Evolutionary conservation across 2,888 invertebrate species (phyloP).

Genomic region (Epiperipatus broadwayi): DNA sequence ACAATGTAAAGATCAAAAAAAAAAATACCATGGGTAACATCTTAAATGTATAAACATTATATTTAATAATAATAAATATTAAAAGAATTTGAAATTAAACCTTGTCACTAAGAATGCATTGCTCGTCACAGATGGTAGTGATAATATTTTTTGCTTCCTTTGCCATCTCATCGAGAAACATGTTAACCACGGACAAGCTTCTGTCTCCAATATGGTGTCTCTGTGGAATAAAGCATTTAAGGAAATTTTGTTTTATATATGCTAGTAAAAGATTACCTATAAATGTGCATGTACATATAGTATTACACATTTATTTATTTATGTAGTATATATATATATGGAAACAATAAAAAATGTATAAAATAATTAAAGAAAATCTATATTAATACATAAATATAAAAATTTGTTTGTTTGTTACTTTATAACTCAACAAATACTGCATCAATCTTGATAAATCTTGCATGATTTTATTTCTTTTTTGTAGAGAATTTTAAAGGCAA

Average conservation of each 20-base stretch:
- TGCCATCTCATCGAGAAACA: constrained; percentile 95
- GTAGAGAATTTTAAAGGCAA: too few relatives aligned
- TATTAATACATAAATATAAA: too few relatives aligned
- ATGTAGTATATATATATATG: too few relatives aligned
- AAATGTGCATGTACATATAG: not conserved
- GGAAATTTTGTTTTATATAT: constrained; percentile 5
- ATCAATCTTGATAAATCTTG: too few relatives aligned
- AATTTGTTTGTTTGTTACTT: too few relatives aligned
- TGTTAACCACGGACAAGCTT: constrained; percentile 84
- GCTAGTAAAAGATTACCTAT: too few relatives aligned
- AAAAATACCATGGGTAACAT: not conserved
- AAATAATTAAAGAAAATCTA: too few relatives aligned
- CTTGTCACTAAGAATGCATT: constrained; percentile 87
- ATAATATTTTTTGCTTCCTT: constrained; percentile 97
- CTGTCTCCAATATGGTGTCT: constrained; percentile 86
- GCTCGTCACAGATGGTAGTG: constrained; percentile 93
- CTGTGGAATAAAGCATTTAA: constrained; percentile 22
- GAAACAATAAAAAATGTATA: too few relatives aligned
- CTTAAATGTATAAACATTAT: not conserved
- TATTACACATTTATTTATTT: not conserved
- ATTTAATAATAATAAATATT: constrained; percentile 1
- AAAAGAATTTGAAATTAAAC: constrained; percentile 21
- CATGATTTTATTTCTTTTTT: too few relatives aligned
- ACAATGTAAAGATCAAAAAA: not conserved
- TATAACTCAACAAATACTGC: too few relatives aligned